Evolutionary conservation across 2,888 invertebrate species (phyloP), one percentile per base, ranked within the genome.

Genomic region (Thymelicus lineola): DNA sequence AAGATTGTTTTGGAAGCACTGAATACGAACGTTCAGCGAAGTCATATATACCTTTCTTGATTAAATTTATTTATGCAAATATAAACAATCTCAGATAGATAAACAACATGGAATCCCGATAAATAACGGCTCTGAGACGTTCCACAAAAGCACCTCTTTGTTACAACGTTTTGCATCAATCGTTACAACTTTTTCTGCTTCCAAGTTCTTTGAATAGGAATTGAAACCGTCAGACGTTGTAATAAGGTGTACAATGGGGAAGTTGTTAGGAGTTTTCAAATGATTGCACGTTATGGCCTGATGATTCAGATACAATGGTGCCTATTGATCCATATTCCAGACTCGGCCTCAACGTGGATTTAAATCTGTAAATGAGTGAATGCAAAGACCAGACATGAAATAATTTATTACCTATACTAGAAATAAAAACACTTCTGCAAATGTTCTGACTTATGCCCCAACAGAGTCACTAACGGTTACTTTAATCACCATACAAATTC

Each of bases 281-380:
- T 62, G 48, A 48, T 15, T 65, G 66, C 57, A 28, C 45, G 65
- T 65, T 57, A 58, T 66, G 58, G 66, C 58, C 46, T 64, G 46
- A 66, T 66, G 66, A 66, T 46, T 58, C 46, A 58, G 6, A 64
- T 35, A 65, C 48, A 66, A 58, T 46, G 58, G 58, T 17, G 15
- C 12, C 58, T 14, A 66, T 66, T 66, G 66, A 66, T 66, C 46
- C 12, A 46, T 53, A 28, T 55, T 42, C 45, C 53, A 38, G 53
- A 53, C 7, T 57, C 7, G 28, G 57, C n/a, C 36, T 36, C 35
- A 12, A 3, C 1, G 35, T n/a, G 36, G 6, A n/a, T 53, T 53
- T 53, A 20, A 17, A 50, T 0, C 50, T 50, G 50, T 50, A 20
- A 53, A 12, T 20, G 12, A 50, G 15, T 17, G 9, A 42, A 42